A percentile compares a stretch with the other conserved stretches of the same genome.
These are phyloP conservation scores for Tachycineta bicolor DNA, from an alignment of 2,113 vertebrate genomes.

Conservation along the genomic window DNA sequence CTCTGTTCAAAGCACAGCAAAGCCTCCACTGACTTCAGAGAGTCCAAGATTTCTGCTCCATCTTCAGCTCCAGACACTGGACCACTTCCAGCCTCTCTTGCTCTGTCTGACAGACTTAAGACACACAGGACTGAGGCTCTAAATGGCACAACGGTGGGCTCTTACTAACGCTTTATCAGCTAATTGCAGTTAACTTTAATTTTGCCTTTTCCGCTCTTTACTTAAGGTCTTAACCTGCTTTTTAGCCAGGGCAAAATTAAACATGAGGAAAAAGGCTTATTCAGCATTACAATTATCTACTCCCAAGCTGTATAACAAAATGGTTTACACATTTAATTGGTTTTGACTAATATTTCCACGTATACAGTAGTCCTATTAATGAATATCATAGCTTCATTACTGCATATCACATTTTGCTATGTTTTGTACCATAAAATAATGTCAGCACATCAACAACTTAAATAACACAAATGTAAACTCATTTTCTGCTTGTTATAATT, in stretches of 20 bases:
- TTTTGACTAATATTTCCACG: slow-evolving; percentile 44
- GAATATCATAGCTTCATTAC: slow-evolving; percentile 44
- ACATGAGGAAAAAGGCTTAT: slow-evolving; percentile 50
- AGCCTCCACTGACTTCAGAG: neutral
- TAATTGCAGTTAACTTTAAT: neutral
- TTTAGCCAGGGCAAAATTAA: slow-evolving; percentile 44
- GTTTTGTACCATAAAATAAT: slow-evolving; percentile 43
- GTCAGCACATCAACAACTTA: slow-evolving; percentile 50
- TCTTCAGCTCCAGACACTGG: neutral
- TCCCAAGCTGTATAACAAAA: slow-evolving; percentile 64
- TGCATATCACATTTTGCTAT: slow-evolving; percentile 45
- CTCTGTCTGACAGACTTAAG: neutral
- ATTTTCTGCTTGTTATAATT: slow-evolving; percentile 49
- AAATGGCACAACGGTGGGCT: slow-evolving; percentile 5
- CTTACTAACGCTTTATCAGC: neutral
- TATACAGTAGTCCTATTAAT: slow-evolving; percentile 52
- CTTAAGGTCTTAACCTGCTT: neutral
- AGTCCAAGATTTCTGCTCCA: neutral
- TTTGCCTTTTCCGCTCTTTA: slow-evolving; percentile 42
- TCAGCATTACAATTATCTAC: slow-evolving; percentile 47
- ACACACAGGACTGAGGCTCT: slow-evolving; percentile 21
- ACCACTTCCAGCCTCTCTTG: neutral
- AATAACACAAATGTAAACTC: slow-evolving; percentile 67
- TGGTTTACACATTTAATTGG: slow-evolving; percentile 43
- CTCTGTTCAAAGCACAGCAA: neutral